Base-by-base conservation (phyloP, 2,113 vertebrate species). In the Leucoraja erinaceus region DNA sequence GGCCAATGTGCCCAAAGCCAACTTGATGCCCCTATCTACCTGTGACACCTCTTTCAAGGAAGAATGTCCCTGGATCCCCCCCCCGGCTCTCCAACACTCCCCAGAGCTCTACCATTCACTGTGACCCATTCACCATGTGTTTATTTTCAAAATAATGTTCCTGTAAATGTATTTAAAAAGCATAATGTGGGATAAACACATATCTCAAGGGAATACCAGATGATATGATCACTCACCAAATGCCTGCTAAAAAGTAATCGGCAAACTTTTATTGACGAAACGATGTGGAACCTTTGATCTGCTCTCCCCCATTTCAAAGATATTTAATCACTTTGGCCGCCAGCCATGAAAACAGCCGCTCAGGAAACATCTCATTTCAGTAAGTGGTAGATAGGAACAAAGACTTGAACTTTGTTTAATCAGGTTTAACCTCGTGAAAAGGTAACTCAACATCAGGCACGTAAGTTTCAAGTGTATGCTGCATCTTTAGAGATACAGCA, bases 101-200 rank as follows among this genome's bases (percentile, higher is more conserved):
- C 38, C 38, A 47, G 38, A 47, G 38, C 38, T 3, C 38, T 0
- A 3, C 38, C 38, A 47, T 47, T 47, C 38, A 47, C 38, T 47
- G 38, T 47, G 38, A 47, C 38, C 3, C 38, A 47, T 47, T 47
- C 38, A 47, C 38, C 38, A 47, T 47, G 38, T 47, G 38, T 47
- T 47, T 47, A 47, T 47, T 70, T 90, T 47, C 88, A 90, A 70
- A 70, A 90, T 66, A 90, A 90, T 90, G 18, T 16, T n/a, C 31
- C 6, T 5, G 59, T 16, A 10, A n/a, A 90, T 90, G 66, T 0
- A 47, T 70, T 90, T 33, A 61, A 25, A 59, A n/a, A 86, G 56
- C 56, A 59, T 28, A 61, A 54, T 25, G 5, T 56, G 78, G 79
- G 47, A 47, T 83, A 22, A 56, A 83, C 38, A 47, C 38, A 3